A percentile compares a stretch with the other conserved stretches of the same genome.
These are phyloP conservation scores for Apodemia hepburni DNA, from an alignment of 2,888 invertebrate species.

Conservation along the genomic window DNA sequence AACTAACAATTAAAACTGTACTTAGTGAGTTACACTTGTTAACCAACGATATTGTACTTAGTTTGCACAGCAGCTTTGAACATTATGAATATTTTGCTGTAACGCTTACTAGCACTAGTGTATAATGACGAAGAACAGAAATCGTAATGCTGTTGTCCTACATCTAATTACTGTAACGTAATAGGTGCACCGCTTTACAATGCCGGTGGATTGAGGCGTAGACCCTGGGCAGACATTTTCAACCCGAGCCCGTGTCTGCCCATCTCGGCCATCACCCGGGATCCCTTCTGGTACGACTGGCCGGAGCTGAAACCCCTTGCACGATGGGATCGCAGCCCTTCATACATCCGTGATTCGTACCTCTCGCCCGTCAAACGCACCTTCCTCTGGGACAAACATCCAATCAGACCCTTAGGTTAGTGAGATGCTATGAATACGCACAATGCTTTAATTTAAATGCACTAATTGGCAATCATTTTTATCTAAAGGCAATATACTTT, in stretches of 20 bases:
- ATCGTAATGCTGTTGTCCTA: slow-evolving; percentile 54
- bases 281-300: slow-evolving; percentile 94
- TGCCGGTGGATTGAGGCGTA: slow-evolving; percentile 81
- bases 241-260: slow-evolving; percentile 90
- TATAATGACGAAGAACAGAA: slow-evolving; percentile 53
- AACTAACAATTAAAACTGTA: too few relatives aligned
- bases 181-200: slow-evolving; percentile 86
- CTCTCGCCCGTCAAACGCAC: slow-evolving; percentile 94
- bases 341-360: slow-evolving; percentile 92
- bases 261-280: slow-evolving; percentile 89
- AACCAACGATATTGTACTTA: too few relatives aligned
- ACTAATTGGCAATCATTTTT: slow-evolving; percentile 44
- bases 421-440: slow-evolving; percentile 68
- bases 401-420: slow-evolving; percentile 94
- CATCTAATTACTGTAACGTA: slow-evolving; percentile 57
- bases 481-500: background rate
- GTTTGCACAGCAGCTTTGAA: slow-evolving; percentile 23
- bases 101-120: slow-evolving; percentile 35
- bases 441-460: slow-evolving; percentile 52
- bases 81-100: slow-evolving; percentile 20
- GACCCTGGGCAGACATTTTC: slow-evolving; percentile 84
- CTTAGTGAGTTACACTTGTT: too few relatives aligned
- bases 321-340: slow-evolving; percentile 86
- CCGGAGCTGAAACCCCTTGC: slow-evolving; percentile 90
- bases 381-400: slow-evolving; percentile 95